Evolutionary conservation across 2,888 invertebrate species (phyloP).

Genomic region (Leucophenga maculata): DNA sequence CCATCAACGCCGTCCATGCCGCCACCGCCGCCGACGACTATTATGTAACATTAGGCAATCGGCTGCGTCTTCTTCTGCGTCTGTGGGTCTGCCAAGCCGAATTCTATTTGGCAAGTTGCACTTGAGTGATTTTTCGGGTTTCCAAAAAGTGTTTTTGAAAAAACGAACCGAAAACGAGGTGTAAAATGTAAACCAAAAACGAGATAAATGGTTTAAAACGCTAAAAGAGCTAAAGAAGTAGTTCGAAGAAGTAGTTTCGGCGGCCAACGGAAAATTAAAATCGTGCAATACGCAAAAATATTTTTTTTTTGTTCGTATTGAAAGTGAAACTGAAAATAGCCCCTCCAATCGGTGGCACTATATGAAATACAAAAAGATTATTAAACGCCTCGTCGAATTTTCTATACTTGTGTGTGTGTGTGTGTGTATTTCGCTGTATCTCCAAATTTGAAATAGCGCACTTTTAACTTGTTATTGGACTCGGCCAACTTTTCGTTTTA

Average conservation of each 20-base stretch:
- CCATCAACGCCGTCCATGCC: constrained; percentile 25
- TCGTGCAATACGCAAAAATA: constrained; percentile 52
- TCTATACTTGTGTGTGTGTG: neutral
- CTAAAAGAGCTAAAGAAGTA: constrained; percentile 43
- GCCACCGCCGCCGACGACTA: neutral
- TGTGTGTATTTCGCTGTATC: neutral
- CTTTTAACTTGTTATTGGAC: constrained; percentile 37
- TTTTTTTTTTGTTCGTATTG: constrained; percentile 22
- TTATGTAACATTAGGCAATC: constrained; percentile 50
- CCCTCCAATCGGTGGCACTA: constrained; percentile 38
- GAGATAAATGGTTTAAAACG: constrained; percentile 60
- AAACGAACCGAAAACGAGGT: constrained; percentile 49
- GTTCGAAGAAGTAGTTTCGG: constrained; percentile 38
- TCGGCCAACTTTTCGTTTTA: constrained; percentile 50
- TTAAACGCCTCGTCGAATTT: constrained; percentile 41
- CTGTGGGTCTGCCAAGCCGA: constrained; percentile 29
- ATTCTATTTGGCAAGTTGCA: constrained; percentile 67
- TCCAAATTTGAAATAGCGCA: constrained; percentile 2
- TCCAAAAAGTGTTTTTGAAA: constrained; percentile 40
- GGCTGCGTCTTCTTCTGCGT: constrained; percentile 22
- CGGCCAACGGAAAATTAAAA: constrained; percentile 45
- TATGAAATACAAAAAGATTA: constrained; percentile 51
- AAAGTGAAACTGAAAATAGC: constrained; percentile 17
- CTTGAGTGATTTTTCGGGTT: constrained; percentile 68
- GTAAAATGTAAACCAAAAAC: constrained; percentile 55